A percentile compares a stretch with the other conserved stretches of the same genome.
Evolutionary conservation across 2,113 vertebrate species (phyloP).

Genomic region (Panurus biarmicus): DNA sequence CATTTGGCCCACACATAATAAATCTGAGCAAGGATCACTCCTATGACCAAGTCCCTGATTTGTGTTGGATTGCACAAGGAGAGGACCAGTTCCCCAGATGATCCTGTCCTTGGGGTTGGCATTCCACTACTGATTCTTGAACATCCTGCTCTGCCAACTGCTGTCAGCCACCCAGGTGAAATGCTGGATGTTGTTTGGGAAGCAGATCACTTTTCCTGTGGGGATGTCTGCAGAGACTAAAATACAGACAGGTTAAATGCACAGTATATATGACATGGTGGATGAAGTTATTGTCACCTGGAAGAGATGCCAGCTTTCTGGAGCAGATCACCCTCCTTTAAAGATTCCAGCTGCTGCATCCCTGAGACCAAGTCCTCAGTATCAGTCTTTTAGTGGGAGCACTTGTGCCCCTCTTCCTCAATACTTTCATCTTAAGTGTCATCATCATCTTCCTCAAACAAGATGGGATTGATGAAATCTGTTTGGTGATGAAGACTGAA

Average conservation of each 20-base stretch:
- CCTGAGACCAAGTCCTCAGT: background rate
- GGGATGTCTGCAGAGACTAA: background rate
- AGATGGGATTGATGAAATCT: background rate
- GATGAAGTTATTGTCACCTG: background rate
- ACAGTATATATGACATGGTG: background rate
- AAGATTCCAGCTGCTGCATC: background rate
- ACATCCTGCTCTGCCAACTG: background rate
- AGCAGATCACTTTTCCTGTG: background rate
- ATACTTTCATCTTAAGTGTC: background rate
- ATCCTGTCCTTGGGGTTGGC: background rate
- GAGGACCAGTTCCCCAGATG: background rate
- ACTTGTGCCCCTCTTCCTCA: background rate
- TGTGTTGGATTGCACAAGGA: background rate
- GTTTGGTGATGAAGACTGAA: background rate
- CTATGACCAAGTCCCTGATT: background rate
- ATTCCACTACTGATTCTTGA: background rate
- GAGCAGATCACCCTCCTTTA: background rate
- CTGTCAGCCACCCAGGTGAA: background rate
- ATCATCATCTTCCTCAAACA: background rate
- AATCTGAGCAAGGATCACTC: background rate
- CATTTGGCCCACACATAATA: background rate
- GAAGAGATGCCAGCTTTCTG: background rate
- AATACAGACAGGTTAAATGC: background rate
- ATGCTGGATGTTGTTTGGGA: background rate
- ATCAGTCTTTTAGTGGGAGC: background rate